Evolutionary conservation across 2,113 vertebrate species (phyloP).

Genomic region (Noctilio leporinus): DNA sequence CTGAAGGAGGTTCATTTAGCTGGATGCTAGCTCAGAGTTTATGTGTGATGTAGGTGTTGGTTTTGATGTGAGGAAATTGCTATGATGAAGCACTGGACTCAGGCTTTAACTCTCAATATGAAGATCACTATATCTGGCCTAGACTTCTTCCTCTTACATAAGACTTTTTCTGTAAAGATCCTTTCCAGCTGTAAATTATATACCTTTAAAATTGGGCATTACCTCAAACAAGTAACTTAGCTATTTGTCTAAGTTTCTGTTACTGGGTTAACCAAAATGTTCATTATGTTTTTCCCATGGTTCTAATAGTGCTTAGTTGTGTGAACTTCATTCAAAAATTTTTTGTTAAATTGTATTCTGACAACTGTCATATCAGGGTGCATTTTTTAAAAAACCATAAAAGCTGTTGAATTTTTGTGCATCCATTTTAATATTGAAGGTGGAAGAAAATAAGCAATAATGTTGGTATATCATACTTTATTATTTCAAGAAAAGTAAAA

Average conservation of each 20-base stretch:
- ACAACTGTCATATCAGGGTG: too few relatives aligned
- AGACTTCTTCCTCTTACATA: neutral
- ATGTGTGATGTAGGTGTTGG: neutral
- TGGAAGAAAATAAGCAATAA: too few relatives aligned
- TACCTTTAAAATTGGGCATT: neutral
- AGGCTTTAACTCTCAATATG: neutral
- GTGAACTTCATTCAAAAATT: too few relatives aligned
- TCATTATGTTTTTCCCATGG: too few relatives aligned
- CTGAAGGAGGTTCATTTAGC: neutral
- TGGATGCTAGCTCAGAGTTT: neutral
- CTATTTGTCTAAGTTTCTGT: slow-evolving; percentile 14
- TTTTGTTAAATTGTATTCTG: too few relatives aligned
- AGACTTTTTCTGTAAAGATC: neutral
- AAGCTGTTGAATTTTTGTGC: too few relatives aligned
- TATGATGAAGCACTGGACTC: neutral
- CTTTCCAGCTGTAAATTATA: neutral
- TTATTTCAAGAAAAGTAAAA: too few relatives aligned
- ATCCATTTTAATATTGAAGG: too few relatives aligned
- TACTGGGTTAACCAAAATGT: neutral
- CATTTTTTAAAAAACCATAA: too few relatives aligned
- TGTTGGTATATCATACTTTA: too few relatives aligned
- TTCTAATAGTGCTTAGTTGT: too few relatives aligned
- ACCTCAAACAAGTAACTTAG: neutral
- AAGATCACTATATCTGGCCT: neutral
- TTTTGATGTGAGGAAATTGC: neutral